These are phyloP conservation scores for Athalia cordata DNA, from an alignment of 2,888 invertebrate species.

Conservation along the genomic window DNA sequence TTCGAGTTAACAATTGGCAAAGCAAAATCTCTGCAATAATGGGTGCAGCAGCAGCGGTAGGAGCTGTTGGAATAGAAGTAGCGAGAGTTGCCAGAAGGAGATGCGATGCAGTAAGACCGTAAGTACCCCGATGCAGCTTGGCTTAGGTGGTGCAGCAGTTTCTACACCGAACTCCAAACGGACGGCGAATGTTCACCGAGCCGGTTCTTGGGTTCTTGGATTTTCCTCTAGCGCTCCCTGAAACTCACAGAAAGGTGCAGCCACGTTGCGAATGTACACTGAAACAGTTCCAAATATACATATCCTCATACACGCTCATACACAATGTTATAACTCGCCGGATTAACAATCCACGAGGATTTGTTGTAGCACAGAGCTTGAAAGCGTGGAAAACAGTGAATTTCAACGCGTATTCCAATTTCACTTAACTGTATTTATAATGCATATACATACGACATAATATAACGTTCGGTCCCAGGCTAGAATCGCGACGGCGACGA, in stretches of 20 bases:
- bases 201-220: constrained; percentile 33
- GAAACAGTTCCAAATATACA: too few relatives aligned
- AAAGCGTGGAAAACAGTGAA: too few relatives aligned
- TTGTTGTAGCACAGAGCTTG: too few relatives aligned
- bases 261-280: too few relatives aligned
- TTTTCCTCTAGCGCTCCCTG: constrained; percentile 7
- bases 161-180: neutral
- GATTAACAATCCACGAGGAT: too few relatives aligned
- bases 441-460: too few relatives aligned
- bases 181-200: neutral
- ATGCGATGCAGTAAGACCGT: constrained; percentile 35
- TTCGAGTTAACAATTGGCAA: constrained; percentile 34
- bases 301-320: too few relatives aligned
- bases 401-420: too few relatives aligned
- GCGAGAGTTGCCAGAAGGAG: neutral
- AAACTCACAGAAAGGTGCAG: too few relatives aligned
- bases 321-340: too few relatives aligned
- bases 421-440: too few relatives aligned
- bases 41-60: neutral
- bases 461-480: neutral
- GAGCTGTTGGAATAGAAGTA: too few relatives aligned
- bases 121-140: constrained; percentile 15
- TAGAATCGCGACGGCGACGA: neutral
- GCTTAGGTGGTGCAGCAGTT: neutral
- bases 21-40: constrained; percentile 28